These are phyloP conservation scores for Agriopis leucophaearia DNA, from an alignment of 2,888 invertebrate genomes.

Conservation along the genomic window DNA sequence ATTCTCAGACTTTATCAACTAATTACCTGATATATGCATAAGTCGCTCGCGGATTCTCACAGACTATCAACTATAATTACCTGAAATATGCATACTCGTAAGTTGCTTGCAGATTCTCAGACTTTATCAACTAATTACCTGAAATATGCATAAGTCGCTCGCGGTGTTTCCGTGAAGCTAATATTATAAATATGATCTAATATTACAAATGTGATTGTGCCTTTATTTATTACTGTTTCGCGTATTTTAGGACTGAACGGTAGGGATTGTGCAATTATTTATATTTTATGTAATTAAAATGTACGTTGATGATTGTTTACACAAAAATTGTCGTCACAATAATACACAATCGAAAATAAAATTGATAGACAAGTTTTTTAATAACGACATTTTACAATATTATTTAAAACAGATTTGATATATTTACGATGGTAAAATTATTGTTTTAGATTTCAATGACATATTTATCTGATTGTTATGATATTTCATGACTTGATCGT, in stretches of 20 bases:
- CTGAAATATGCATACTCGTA: too few relatives aligned
- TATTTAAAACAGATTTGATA: slow-evolving; percentile 1
- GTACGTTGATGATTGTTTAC: too few relatives aligned
- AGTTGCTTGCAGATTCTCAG: too few relatives aligned
- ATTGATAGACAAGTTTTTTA: background rate
- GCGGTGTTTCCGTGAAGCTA: too few relatives aligned
- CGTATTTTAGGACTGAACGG: slow-evolving; percentile 26
- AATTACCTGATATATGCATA: too few relatives aligned
- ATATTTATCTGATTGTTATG: slow-evolving; percentile 8
- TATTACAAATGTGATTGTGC: background rate
- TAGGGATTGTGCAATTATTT: slow-evolving; percentile 27
- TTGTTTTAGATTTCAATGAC: slow-evolving; percentile 1
- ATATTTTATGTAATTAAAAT: slow-evolving; percentile 8
- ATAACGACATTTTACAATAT: background rate
- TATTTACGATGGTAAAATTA: slow-evolving; percentile 4
- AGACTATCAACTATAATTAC: too few relatives aligned
- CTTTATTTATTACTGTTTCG: background rate
- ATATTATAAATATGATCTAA: too few relatives aligned
- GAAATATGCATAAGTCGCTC: too few relatives aligned
- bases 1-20: too few relatives aligned
- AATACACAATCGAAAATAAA: background rate
- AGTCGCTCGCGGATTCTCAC: too few relatives aligned
- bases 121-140: too few relatives aligned
- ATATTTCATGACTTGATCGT: slow-evolving; percentile 16
- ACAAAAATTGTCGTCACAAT: background rate